These are phyloP conservation scores for Drosophila hamatofila DNA, from an alignment of 2,888 invertebrate species.

Conservation along the genomic window DNA sequence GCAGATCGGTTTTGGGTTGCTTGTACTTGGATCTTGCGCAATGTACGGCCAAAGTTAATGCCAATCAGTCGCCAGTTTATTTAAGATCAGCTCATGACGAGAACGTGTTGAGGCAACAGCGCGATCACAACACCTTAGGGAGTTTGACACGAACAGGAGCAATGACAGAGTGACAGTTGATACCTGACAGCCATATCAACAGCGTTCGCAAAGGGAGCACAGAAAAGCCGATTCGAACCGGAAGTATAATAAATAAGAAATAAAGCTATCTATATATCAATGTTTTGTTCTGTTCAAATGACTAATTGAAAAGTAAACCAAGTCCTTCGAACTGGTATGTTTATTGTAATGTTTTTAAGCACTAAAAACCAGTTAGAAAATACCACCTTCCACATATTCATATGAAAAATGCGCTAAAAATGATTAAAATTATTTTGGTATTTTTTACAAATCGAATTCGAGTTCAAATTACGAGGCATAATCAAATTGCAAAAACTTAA, in stretches of 20 bases:
- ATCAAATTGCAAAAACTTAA: neutral
- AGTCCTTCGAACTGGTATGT: neutral
- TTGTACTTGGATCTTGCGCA: slow-evolving; percentile 70
- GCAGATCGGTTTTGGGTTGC: slow-evolving; percentile 60
- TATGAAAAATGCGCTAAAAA: neutral
- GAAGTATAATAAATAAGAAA: slow-evolving; percentile 7
- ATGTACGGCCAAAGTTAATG: slow-evolving; percentile 42
- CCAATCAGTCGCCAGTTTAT: slow-evolving; percentile 56
- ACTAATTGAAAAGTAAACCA: neutral
- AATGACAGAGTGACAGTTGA: slow-evolving; percentile 70
- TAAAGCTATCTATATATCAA: neutral
- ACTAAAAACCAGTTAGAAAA: neutral
- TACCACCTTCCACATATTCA: neutral
- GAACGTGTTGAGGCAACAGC: slow-evolving; percentile 42
- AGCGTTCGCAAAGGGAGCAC: slow-evolving; percentile 34
- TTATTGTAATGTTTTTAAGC: neutral
- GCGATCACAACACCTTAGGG: slow-evolving; percentile 43
- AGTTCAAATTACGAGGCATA: neutral
- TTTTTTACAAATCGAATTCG: neutral
- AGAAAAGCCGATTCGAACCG: slow-evolving; percentile 6
- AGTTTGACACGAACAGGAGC: slow-evolving; percentile 57
- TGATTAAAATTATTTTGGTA: neutral
- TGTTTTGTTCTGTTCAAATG: neutral
- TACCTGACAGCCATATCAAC: slow-evolving; percentile 46
- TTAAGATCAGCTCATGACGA: slow-evolving; percentile 47